phyloP scores from a whole-genome alignment of 2,888 invertebrate species.

The Dryococelus australis region DNA sequence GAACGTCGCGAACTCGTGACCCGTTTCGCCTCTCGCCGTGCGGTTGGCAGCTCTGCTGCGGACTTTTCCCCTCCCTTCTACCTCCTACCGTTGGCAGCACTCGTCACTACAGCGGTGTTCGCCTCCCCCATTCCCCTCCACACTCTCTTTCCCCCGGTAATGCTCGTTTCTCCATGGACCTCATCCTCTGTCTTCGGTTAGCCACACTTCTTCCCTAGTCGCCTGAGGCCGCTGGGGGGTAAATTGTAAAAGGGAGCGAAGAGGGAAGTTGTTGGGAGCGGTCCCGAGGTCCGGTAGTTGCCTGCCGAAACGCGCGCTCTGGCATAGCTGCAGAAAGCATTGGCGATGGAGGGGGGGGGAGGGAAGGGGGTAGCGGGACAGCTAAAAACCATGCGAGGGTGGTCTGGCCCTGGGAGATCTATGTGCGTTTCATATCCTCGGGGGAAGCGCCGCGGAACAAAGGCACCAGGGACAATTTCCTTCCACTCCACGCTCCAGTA shows the following conservation, averaged over 20 bases:
- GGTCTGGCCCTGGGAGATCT: constrained; percentile 22
- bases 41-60: constrained; percentile 3
- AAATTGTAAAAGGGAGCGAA: background rate
- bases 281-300: constrained; percentile 51
- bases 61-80: background rate
- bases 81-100: background rate
- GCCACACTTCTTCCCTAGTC: constrained; percentile 11
- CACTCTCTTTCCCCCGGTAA: constrained; percentile 38
- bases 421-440: constrained; percentile 16
- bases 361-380: constrained; percentile 29
- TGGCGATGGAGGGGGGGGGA: constrained; percentile 35
- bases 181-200: constrained; percentile 16
- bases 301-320: constrained; percentile 46
- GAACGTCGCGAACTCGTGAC: background rate
- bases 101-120: constrained; percentile 30
- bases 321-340: background rate
- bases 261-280: background rate
- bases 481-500: too few relatives aligned
- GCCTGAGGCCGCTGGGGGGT: background rate
- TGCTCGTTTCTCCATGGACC: constrained; percentile 35
- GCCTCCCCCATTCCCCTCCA: constrained; percentile 19
- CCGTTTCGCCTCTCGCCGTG: background rate
- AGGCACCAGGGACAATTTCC: constrained; percentile 17
- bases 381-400: constrained; percentile 22
- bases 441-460: constrained; percentile 18